These are phyloP conservation scores for Antheraea pernyi DNA, from an alignment of 1,140 invertebrate species.

Conservation along the genomic window DNA sequence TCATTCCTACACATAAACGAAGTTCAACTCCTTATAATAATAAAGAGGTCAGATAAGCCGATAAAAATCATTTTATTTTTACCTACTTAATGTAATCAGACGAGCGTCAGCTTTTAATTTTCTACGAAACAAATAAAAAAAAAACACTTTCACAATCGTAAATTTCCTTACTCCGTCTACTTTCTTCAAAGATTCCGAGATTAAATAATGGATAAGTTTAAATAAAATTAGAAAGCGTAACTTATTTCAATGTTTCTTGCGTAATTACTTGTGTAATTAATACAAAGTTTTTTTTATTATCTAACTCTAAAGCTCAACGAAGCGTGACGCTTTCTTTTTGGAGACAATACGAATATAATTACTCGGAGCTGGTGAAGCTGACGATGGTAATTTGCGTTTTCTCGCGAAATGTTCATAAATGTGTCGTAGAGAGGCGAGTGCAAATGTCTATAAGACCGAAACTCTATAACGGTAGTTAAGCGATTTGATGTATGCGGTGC, in stretches of 20 bases:
- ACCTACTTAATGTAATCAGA: too few relatives aligned
- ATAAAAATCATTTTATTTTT: too few relatives aligned
- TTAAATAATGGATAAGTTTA: constrained; percentile 8
- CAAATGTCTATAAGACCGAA: not conserved
- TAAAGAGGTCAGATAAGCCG: too few relatives aligned
- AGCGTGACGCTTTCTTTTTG: constrained; percentile 12
- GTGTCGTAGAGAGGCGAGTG: not conserved
- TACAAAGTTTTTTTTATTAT: not conserved
- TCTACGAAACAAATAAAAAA: not conserved
- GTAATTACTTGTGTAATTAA: constrained; percentile 9
- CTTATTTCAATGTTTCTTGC: constrained; percentile 5
- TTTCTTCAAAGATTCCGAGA: constrained; percentile 8
- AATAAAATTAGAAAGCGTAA: constrained; percentile 9
- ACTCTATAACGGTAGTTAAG: not conserved
- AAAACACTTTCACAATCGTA: not conserved
- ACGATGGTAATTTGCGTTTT: constrained; percentile 1
- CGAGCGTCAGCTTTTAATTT: too few relatives aligned
- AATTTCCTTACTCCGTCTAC: not conserved
- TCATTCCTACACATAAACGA: too few relatives aligned
- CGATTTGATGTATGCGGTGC: not conserved
- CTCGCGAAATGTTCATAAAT: not conserved
- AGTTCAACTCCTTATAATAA: too few relatives aligned
- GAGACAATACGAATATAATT: constrained; percentile 10
- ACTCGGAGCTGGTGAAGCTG: not conserved
- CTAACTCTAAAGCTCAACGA: not conserved